phyloP scores from a whole-genome alignment of 2,888 invertebrate genomes.

The Drosophila meridiana region DNA sequence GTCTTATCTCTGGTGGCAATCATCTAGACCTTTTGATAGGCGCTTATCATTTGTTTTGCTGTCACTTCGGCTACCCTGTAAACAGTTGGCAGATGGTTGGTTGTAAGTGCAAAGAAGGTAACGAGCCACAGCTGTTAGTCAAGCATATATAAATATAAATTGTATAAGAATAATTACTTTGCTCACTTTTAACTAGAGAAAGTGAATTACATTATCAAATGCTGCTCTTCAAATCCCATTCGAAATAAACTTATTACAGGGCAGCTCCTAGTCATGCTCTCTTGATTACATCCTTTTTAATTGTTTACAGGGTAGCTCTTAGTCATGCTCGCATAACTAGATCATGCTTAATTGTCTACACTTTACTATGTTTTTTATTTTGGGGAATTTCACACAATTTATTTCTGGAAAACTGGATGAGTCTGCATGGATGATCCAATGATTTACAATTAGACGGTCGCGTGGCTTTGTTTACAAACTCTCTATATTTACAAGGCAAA shows the following conservation, averaged over 20 bases:
- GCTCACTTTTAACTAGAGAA: too few species aligned
- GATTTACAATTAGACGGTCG: constrained; percentile 57
- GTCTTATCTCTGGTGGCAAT: constrained; percentile 59
- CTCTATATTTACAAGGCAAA: constrained; percentile 48
- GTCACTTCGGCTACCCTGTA: constrained; percentile 34
- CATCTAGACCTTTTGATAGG: constrained; percentile 48
- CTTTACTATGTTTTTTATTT: constrained; percentile 19
- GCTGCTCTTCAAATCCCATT: neutral
- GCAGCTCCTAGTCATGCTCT: neutral
- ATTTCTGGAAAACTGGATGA: constrained; percentile 35
- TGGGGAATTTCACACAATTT: constrained; percentile 47
- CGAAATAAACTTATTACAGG: neutral
- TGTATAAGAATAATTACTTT: neutral
- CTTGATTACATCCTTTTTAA: neutral
- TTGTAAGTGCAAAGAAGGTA: neutral
- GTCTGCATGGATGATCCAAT: constrained; percentile 24
- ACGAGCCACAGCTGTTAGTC: neutral
- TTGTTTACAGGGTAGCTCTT: constrained; percentile 2
- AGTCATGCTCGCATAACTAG: neutral
- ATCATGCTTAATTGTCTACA: constrained; percentile 6
- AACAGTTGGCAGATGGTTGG: neutral
- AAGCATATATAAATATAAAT: too few species aligned
- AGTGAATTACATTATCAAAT: neutral
- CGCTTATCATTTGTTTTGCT: constrained; percentile 66
- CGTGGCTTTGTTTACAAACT: constrained; percentile 21